Evolutionary conservation across 2,797 vertebrate genomes (phyloP).

Genomic region (Dallia pectoralis): DNA sequence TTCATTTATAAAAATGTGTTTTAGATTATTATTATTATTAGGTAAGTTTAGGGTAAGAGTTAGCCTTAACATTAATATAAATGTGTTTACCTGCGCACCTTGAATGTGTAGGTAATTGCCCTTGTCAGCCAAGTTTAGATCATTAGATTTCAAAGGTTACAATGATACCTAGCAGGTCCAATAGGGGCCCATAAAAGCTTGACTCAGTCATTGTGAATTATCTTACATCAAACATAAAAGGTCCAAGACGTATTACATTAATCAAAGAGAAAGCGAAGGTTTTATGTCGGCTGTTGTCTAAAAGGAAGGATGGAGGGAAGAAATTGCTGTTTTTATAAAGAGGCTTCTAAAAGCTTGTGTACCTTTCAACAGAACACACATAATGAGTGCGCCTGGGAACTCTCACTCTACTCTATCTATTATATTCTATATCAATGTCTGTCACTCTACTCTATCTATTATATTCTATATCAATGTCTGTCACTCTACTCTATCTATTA

Average conservation of each 20-base stretch:
- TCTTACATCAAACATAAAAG: background rate
- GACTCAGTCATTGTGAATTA: background rate
- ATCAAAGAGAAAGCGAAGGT: constrained; percentile 14
- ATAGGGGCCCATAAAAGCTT: no score
- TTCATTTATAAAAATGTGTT: no score
- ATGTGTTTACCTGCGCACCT: background rate
- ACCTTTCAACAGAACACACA: background rate
- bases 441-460: no score
- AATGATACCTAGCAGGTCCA: constrained; percentile 35
- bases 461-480: no score
- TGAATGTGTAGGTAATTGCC: constrained; percentile 10
- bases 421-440: no score
- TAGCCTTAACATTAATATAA: background rate
- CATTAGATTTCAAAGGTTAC: constrained; percentile 24
- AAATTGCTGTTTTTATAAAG: constrained; percentile 42
- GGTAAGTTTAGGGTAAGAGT: no score
- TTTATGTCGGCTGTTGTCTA: background rate
- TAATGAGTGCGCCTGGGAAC: background rate
- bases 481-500: no score
- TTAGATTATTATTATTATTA: no score
- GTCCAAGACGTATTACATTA: constrained; percentile 4
- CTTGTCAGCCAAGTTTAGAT: constrained; percentile 38
- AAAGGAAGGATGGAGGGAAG: constrained; percentile 29
- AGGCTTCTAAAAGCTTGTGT: background rate
- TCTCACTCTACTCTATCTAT: background rate